phyloP scores from a whole-genome alignment of 2,797 vertebrate genomes.

The Onychomys torridus region DNA sequence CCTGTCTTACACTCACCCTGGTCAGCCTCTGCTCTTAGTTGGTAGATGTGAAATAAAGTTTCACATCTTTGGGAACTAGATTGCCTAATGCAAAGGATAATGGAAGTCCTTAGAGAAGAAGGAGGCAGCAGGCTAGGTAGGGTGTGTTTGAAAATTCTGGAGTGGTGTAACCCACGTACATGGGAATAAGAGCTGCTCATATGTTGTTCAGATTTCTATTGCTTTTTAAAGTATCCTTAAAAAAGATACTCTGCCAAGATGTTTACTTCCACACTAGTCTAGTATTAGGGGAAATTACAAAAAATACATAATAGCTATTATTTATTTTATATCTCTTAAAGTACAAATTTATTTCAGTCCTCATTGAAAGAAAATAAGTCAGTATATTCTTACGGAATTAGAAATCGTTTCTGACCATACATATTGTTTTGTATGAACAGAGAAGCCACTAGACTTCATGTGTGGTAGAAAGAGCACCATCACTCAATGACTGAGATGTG shows the following conservation, averaged over 20 bases:
- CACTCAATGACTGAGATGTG: background rate
- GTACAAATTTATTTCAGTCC: background rate
- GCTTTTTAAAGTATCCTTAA: background rate
- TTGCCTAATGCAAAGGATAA: slow-evolving; percentile 45
- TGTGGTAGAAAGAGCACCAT: background rate
- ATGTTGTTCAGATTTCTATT: background rate
- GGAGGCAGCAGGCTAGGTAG: background rate
- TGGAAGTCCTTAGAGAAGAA: slow-evolving; percentile 39
- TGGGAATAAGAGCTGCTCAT: background rate
- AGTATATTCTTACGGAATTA: background rate
- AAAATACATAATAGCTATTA: background rate
- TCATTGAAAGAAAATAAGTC: slow-evolving; percentile 21
- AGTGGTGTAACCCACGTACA: background rate
- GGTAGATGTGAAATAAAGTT: slow-evolving; percentile 12
- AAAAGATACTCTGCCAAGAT: background rate
- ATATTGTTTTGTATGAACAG: background rate
- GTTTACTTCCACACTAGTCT: background rate
- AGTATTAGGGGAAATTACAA: background rate
- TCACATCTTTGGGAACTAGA: background rate
- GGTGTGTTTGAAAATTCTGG: background rate
- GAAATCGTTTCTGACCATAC: background rate
- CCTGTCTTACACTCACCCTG: background rate
- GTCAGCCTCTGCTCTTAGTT: slow-evolving; percentile 5
- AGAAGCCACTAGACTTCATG: background rate
- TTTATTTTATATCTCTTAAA: background rate